Conservation (phyloP, 2,797 vertebrate species). For the Sarcophilus harrisii region DNA sequence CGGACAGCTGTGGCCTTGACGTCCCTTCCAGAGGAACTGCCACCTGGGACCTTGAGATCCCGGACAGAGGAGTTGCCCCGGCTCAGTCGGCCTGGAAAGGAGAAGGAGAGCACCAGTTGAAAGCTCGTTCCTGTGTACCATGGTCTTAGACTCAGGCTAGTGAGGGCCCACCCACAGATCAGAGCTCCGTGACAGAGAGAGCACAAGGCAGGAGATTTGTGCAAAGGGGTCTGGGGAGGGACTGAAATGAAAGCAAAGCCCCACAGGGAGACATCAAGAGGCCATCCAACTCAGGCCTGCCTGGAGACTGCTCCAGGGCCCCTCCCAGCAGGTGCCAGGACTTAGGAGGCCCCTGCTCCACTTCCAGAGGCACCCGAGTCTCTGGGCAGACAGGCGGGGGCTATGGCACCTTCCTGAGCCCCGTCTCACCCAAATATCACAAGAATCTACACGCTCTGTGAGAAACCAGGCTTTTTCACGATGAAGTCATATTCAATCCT, state of each 20-base stretch:
- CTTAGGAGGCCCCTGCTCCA: background rate
- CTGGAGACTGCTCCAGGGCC: background rate
- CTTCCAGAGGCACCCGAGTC: background rate
- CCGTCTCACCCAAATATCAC: background rate
- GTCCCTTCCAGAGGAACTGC: constrained; percentile 65
- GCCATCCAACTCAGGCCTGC: background rate
- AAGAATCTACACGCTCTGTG: constrained; percentile 20
- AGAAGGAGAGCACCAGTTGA: constrained; percentile 47
- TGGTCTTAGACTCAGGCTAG: constrained; percentile 40
- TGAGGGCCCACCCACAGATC: background rate
- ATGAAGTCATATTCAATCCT: constrained; percentile 20
- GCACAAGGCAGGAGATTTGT: background rate
- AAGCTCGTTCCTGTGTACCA: constrained; percentile 27
- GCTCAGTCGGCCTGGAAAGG: constrained; percentile 86
- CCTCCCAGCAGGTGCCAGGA: background rate
- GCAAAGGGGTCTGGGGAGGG: background rate
- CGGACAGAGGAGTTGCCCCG: constrained; percentile 84
- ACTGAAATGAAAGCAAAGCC: background rate
- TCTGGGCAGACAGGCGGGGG: background rate
- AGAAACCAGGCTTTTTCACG: constrained; percentile 25
- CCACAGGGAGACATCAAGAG: background rate
- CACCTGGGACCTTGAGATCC: constrained; percentile 79
- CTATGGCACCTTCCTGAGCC: background rate
- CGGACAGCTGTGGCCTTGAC: constrained; percentile 81
- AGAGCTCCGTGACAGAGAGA: background rate